Evolutionary conservation across 2,797 vertebrate species (phyloP).

Genomic region (Syngnathus acus): DNA sequence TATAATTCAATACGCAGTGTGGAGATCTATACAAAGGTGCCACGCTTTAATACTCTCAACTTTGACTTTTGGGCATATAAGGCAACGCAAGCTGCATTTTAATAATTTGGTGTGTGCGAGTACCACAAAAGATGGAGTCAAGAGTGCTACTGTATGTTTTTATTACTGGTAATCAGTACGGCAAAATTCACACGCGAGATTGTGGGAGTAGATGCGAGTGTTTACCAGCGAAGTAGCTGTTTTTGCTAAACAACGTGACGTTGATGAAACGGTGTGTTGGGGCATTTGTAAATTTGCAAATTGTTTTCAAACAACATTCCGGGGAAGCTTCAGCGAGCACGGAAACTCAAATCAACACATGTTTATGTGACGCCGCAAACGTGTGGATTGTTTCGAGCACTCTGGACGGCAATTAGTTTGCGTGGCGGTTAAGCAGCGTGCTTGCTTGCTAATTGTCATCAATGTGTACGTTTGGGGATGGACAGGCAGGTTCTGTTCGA

Average conservation of each 20-base stretch:
- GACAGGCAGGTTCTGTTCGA: background rate
- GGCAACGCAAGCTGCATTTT: background rate
- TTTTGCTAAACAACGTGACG: background rate
- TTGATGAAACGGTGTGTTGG: background rate
- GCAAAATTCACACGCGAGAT: background rate
- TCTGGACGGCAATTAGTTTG: background rate
- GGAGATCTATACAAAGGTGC: constrained; percentile 17
- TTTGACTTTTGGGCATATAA: constrained; percentile 16
- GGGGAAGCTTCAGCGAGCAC: background rate
- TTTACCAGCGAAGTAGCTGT: background rate
- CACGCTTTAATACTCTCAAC: constrained; percentile 8
- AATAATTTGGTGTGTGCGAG: background rate
- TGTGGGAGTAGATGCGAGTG: background rate
- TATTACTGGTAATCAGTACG: background rate
- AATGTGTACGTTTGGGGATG: background rate
- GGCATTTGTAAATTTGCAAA: background rate
- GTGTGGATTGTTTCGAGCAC: background rate
- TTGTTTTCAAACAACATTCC: background rate
- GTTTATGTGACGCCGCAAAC: background rate
- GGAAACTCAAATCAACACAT: background rate
- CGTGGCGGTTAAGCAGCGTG: background rate
- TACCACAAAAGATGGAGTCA: background rate
- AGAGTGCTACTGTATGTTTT: background rate
- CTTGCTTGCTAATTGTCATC: background rate
- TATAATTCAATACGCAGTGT: constrained; percentile 43